Base-by-base conservation (phyloP, 2,113 vertebrate genomes). In the Nematolebias whitei region DNA sequence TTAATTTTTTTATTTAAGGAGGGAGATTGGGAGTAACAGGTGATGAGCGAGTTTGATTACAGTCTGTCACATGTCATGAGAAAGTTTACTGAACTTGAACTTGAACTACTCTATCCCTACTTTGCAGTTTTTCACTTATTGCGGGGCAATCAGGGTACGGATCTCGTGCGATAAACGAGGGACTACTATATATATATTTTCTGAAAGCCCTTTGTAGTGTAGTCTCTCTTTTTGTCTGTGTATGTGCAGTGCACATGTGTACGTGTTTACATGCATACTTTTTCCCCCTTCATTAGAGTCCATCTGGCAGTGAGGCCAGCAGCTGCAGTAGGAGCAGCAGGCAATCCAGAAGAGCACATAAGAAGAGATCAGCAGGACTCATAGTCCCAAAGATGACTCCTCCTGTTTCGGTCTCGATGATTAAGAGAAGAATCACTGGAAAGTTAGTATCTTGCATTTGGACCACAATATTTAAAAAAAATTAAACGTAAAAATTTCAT, bases 361-460 rank as follows among this genome's bases (percentile, higher is more conserved):
- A 84, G 47, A 93, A 83, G 67, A 84, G 26, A 63, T 45, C 64
- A 53, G 5, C 61, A 7, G 38, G 26, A 2, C 9, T 87, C 73
- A 90, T 88, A 77, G 78, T 89, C 45, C 93, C 93, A 40, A 79
- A 89, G 86, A 91, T 91, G 32, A 86, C 95, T 2, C 92, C 94
- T 51, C 72, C 87, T 18, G 68, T 97, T 78, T 93, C 70, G 70
- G 63, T 96, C 49, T 91, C 92, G 82, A 85, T 92, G 62, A 86
- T 98, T 69, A 98, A 94, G 89, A 97, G 92, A 74, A 90, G 92
- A 43, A 92, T 99, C 60, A 87, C 84, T 72, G 90, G 70, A 73
- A 95, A 92, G 97, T 98, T 87, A 63, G 85, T 76, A 35, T 67
- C 5, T 40, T 12, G 0, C 2, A 10, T 9, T 8, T 52, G 2